A percentile compares a stretch with the other conserved stretches of the same genome.
phyloP scores from a whole-genome alignment of 2,888 invertebrate genomes.

The Phytoseiulus persimilis region DNA sequence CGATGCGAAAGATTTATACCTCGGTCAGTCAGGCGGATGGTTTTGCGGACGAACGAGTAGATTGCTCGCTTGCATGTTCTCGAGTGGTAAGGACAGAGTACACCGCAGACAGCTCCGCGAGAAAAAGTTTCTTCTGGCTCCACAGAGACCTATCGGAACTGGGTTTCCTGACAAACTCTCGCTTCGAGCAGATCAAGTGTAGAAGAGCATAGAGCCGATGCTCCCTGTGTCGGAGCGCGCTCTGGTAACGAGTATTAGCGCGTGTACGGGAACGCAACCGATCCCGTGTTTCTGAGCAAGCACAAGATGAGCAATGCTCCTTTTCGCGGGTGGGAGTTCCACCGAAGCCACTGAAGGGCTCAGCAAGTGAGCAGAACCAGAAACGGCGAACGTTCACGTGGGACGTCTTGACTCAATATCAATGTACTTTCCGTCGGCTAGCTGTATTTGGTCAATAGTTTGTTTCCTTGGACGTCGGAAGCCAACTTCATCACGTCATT shows the following conservation, averaged over 20 bases:
- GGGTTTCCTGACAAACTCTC: too few species aligned
- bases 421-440: background rate
- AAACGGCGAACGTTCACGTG: background rate
- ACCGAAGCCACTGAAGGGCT: background rate
- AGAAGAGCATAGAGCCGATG: too few species aligned
- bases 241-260: background rate
- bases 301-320: background rate
- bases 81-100: background rate
- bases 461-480: background rate
- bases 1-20: background rate
- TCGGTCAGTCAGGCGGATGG: background rate
- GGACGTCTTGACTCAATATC: background rate
- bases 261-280: background rate
- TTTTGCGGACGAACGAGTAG: background rate
- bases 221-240: too few species aligned
- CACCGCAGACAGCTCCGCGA: background rate
- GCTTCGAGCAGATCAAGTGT: too few species aligned
- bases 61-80: background rate
- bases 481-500: background rate
- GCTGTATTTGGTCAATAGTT: background rate
- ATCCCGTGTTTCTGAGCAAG: background rate
- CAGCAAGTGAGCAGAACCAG: background rate
- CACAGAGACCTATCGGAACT: background rate
- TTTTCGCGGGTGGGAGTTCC: background rate
- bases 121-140: background rate